These are phyloP conservation scores for Agrotis exclamationis DNA, from an alignment of 2,888 invertebrate species.

Conservation along the genomic window DNA sequence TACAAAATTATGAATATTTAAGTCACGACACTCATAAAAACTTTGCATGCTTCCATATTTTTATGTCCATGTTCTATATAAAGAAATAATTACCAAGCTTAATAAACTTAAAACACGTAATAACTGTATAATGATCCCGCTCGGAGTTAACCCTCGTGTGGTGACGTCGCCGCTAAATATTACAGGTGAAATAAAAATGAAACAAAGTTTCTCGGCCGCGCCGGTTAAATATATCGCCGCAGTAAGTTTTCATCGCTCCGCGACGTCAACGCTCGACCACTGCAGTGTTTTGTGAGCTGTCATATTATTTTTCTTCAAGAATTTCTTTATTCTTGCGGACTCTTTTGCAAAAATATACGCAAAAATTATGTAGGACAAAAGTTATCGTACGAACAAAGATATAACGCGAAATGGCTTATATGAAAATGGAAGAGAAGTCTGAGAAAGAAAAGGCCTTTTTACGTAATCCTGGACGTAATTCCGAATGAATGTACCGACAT, in stretches of 20 bases:
- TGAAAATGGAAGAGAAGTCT: slow-evolving; percentile 8
- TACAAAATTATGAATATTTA: not conserved
- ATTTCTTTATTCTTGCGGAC: not conserved
- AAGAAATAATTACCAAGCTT: slow-evolving; percentile 23
- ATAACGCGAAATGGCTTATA: slow-evolving; percentile 27
- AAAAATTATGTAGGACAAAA: slow-evolving; percentile 6
- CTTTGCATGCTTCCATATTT: not conserved
- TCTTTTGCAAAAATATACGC: not conserved
- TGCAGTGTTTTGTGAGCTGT: slow-evolving; percentile 51
- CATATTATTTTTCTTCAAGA: slow-evolving; percentile 24
- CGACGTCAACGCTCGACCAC: slow-evolving; percentile 57
- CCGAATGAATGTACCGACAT: slow-evolving; percentile 21
- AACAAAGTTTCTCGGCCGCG: slow-evolving; percentile 39
- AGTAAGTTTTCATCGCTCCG: slow-evolving; percentile 51
- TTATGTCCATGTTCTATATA: slow-evolving; percentile 14
- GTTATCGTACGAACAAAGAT: slow-evolving; percentile 9
- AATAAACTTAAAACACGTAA: slow-evolving; percentile 35
- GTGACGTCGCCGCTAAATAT: slow-evolving; percentile 20
- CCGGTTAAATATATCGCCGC: slow-evolving; percentile 61
- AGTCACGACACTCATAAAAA: not conserved
- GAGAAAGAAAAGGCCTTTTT: slow-evolving; percentile 39
- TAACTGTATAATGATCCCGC: slow-evolving; percentile 29
- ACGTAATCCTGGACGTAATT: slow-evolving; percentile 50
- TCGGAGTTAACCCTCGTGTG: slow-evolving; percentile 39
- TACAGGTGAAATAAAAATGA: slow-evolving; percentile 30